phyloP scores from a whole-genome alignment of 1,140 invertebrate genomes.

The Drosophila lacteicornis region DNA sequence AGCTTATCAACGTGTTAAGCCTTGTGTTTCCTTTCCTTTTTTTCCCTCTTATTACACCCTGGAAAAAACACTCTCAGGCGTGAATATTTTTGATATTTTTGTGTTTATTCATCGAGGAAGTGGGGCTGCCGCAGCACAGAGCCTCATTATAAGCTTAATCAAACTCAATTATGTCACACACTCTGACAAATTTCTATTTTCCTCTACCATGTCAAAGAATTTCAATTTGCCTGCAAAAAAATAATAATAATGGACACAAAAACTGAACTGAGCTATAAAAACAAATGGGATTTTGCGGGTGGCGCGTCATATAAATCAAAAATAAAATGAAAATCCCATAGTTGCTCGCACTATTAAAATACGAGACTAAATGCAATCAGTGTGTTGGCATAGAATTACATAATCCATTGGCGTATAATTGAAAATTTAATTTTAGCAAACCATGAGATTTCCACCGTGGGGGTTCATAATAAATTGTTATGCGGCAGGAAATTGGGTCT shows the following conservation, averaged over 20 bases:
- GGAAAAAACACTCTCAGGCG: slow-evolving; percentile 1
- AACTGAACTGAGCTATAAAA: slow-evolving; percentile 6
- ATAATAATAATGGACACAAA: slow-evolving; percentile 11
- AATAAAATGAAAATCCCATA: slow-evolving; percentile 33
- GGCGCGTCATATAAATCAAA: slow-evolving; percentile 38
- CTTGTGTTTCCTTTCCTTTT: slow-evolving; percentile 11
- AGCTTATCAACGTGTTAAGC: slow-evolving; percentile 48
- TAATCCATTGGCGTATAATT: slow-evolving; percentile 61
- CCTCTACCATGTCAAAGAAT: slow-evolving; percentile 38
- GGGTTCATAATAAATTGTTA: slow-evolving; percentile 2
- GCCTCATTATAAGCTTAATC: slow-evolving; percentile 25
- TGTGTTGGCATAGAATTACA: slow-evolving; percentile 48
- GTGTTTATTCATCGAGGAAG: slow-evolving; percentile 12
- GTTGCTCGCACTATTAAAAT: slow-evolving; percentile 12
- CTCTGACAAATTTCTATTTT: slow-evolving; percentile 36
- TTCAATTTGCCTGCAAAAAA: slow-evolving; percentile 57
- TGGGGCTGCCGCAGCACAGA: background rate
- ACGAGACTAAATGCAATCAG: slow-evolving; percentile 49
- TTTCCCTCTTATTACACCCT: background rate
- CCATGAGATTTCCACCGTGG: slow-evolving; percentile 4
- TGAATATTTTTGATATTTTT: slow-evolving; percentile 24
- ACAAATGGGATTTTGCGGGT: slow-evolving; percentile 22
- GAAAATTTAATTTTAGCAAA: slow-evolving; percentile 54
- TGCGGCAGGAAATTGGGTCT: slow-evolving; percentile 4
- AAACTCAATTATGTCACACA: slow-evolving; percentile 60